Evolutionary conservation across 2,888 invertebrate species (phyloP), one percentile per base, ranked within the genome.

Genomic region (Pinctada fucata): DNA sequence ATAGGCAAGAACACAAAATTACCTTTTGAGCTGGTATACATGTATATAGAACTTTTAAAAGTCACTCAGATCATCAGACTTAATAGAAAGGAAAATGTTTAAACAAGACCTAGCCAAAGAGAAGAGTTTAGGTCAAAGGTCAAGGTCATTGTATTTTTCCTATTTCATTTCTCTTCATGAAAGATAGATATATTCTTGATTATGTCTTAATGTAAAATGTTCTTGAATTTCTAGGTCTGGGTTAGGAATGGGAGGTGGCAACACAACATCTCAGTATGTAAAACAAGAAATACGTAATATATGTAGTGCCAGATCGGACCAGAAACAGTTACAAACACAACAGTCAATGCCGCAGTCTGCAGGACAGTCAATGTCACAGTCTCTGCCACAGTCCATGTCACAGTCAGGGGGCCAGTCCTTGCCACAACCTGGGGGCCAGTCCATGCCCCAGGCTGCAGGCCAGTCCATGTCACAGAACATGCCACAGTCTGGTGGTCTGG

Each of bases 251-350:
- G 31, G 31, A 72, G 79, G 83, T 67, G 79, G 76, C n/a, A 81
- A 79, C 68, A 83, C 87, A 3, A 83, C 89, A 51, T 96, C 97
- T 73, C 97, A 97, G 93, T 97, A 96, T 93, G 97, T 97, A 87
- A 95, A 97, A 90, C 97, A 97, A 93, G 97, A 97, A 93, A 94
- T 98, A 90, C 95, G 97, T 87, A 97, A 97, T 72, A 95, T 96
- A 83, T 97, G 97, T 80, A 97, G 96, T 85, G 97, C 96, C 76
- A 95, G 97, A 90, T 96, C 96, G 63, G 94, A 94, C 85, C 93
- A 93, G 73, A 68, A 82, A 6, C 78, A 75, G 8, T 72, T 79
- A 6, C 83, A 84, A 72, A 65, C 73, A 47, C 90, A 87, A 70
- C 88, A 88, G 76, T 87, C 94, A 83, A 92, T 92, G 73, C 88